These are phyloP conservation scores for Venustaconcha ellipsiformis DNA, from an alignment of 1,140 invertebrate genomes.

Conservation along the genomic window DNA sequence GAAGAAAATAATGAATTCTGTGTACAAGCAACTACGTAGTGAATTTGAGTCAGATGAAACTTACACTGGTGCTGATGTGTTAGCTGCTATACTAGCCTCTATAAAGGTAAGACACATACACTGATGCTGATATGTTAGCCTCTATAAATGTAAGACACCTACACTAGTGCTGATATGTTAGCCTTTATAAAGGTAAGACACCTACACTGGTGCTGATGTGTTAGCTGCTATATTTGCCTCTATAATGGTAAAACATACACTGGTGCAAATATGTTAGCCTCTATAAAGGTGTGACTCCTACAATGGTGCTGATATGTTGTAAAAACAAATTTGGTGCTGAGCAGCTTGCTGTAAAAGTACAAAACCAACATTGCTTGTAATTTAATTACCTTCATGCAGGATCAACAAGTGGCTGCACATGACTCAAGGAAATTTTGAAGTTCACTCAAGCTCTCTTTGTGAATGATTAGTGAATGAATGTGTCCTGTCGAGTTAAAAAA, in stretches of 20 bases:
- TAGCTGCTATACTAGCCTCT: constrained; percentile 54
- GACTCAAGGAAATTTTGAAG: no score
- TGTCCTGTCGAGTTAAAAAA: no score
- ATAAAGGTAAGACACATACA: constrained; percentile 60
- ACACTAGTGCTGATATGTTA: no score
- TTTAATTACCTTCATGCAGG: no score
- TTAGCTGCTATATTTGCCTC: constrained; percentile 54
- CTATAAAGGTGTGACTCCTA: no score
- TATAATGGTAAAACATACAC: constrained; percentile 59
- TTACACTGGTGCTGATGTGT: constrained; percentile 60
- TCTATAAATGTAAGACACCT: not conserved
- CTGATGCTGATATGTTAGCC: not conserved
- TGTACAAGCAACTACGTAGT: constrained; percentile 57
- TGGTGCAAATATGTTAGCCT: not conserved
- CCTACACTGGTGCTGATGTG: constrained; percentile 59
- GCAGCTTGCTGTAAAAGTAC: no score
- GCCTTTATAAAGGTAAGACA: not conserved
- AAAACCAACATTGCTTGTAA: no score
- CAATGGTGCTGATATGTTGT: no score
- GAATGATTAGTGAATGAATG: no score
- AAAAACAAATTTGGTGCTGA: no score
- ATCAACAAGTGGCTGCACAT: no score
- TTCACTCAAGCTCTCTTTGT: no score
- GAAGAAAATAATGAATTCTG: constrained; percentile 69
- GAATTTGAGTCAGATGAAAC: constrained; percentile 59